Evolutionary conservation across 2,888 invertebrate genomes (phyloP).

Genomic region (Drosophila paracracens): DNA sequence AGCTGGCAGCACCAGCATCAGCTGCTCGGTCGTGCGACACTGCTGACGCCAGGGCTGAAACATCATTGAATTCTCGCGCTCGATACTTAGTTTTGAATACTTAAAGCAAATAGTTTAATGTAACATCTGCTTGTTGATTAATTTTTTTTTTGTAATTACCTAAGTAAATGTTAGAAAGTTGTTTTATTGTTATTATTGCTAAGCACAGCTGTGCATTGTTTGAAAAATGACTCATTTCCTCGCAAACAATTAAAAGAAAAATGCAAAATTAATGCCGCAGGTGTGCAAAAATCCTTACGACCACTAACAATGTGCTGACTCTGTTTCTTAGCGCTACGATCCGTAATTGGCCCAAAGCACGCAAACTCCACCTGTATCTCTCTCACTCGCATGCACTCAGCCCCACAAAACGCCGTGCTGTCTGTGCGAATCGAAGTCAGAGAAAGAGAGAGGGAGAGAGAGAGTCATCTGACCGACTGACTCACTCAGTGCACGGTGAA

Average conservation of each 20-base stretch:
- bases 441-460: background rate
- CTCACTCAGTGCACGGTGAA: constrained; percentile 35
- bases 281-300: background rate
- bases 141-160: constrained; percentile 22
- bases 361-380: constrained; percentile 11
- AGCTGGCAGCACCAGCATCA: constrained; percentile 43
- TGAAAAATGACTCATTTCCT: background rate
- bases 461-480: constrained; percentile 19
- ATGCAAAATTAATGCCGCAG: background rate
- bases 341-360: constrained; percentile 5
- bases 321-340: background rate
- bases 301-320: background rate
- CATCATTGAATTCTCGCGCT: constrained; percentile 8
- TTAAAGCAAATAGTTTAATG: constrained; percentile 2
- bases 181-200: constrained; percentile 5
- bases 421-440: constrained; percentile 36
- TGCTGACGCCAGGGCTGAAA: constrained; percentile 45
- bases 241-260: background rate
- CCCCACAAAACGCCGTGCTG: constrained; percentile 41
- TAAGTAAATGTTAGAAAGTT: constrained; percentile 14
- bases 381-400: background rate
- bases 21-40: constrained; percentile 48
- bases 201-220: background rate
- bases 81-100: constrained; percentile 18
- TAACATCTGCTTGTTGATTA: constrained; percentile 41